These are phyloP conservation scores for Toxostoma redivivum DNA, from an alignment of 2,113 vertebrate genomes.

Conservation along the genomic window DNA sequence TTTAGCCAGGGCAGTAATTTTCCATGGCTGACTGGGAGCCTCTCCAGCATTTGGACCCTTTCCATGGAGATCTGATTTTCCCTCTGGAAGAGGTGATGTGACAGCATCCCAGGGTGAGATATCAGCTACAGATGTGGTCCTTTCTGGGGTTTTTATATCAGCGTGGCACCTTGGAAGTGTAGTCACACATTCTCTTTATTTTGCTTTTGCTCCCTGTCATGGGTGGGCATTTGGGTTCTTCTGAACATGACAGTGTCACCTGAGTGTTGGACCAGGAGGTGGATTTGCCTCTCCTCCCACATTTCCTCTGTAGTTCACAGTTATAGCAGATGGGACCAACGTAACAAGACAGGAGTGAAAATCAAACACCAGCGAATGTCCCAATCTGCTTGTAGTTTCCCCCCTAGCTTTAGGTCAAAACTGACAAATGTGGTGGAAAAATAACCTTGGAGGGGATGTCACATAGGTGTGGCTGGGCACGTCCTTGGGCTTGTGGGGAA, in stretches of 20 bases:
- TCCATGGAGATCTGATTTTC: background rate
- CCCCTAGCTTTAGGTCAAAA: background rate
- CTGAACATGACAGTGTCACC: background rate
- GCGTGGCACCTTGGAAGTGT: background rate
- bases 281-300: background rate
- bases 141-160: background rate
- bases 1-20: background rate
- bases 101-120: background rate
- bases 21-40: background rate
- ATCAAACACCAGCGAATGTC: fast-evolving
- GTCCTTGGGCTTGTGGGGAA: fast-evolving
- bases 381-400: background rate
- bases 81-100: background rate
- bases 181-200: background rate
- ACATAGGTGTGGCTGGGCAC: fast-evolving
- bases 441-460: background rate
- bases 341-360: background rate
- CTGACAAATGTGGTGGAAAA: fast-evolving
- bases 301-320: background rate
- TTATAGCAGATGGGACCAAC: background rate
- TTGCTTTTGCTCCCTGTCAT: background rate
- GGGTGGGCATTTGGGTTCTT: background rate
- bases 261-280: background rate
- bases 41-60: background rate
- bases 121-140: background rate